phyloP scores from a whole-genome alignment of 2,797 vertebrate genomes.

The Heteromormyrus szaboi region DNA sequence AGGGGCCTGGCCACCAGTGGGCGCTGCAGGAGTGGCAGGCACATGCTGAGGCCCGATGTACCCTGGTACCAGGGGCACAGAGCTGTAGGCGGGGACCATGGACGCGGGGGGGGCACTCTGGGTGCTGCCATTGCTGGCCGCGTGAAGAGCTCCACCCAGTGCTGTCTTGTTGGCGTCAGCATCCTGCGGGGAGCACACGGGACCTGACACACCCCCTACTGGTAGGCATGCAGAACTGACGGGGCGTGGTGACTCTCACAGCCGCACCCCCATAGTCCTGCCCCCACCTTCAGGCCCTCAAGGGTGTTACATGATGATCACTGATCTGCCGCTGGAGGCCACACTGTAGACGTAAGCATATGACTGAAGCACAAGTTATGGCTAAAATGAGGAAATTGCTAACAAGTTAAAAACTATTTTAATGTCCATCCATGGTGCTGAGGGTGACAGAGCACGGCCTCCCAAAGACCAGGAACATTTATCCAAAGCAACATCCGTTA shows the following conservation, averaged over 20 bases:
- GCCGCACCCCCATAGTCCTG: background rate
- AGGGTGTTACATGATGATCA: background rate
- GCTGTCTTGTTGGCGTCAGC: constrained; percentile 45
- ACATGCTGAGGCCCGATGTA: constrained; percentile 59
- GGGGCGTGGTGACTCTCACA: background rate
- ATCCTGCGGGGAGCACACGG: constrained; percentile 10
- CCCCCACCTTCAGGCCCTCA: background rate
- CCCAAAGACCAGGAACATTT: background rate
- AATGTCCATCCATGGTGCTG: background rate
- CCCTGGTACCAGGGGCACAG: constrained; percentile 64
- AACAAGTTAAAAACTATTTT: background rate
- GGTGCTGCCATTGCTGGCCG: constrained; percentile 54
- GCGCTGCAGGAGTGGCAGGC: constrained; percentile 27
- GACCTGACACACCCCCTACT: background rate
- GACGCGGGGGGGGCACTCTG: constrained; percentile 54
- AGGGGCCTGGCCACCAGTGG: constrained; percentile 25
- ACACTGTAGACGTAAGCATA: background rate
- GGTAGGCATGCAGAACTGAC: background rate
- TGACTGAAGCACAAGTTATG: background rate
- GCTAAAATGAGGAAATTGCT: background rate
- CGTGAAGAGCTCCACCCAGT: constrained; percentile 57
- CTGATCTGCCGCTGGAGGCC: background rate
- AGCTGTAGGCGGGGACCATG: constrained; percentile 62
- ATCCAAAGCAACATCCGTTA: background rate
- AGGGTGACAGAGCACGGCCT: background rate